phyloP scores from a whole-genome alignment of 92 coral and sea anemone genomes.

The Phenganax stokvisi region DNA sequence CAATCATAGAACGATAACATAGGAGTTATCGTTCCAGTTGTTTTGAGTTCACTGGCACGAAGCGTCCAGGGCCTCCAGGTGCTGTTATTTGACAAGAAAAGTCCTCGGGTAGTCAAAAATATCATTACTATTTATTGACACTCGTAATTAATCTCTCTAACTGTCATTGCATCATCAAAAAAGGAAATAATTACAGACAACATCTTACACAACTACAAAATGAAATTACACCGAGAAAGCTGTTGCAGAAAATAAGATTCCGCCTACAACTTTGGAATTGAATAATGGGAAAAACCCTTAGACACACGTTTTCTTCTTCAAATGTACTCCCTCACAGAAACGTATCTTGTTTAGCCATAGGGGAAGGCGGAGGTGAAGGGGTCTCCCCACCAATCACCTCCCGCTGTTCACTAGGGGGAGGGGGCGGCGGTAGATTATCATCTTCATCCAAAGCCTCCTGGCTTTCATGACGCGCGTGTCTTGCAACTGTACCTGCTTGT shows the following conservation, averaged over 20 bases:
- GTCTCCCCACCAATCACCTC: conserved; percentile 38
- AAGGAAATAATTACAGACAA: conserved; percentile 1
- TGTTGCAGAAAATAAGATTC: background rate
- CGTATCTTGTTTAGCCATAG: conserved; percentile 25
- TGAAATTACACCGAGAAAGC: conserved; percentile 4
- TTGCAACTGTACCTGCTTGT: conserved; percentile 32
- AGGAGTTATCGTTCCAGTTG: too few relatives aligned
- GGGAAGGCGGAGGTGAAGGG: conserved; percentile 25
- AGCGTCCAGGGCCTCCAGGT: too few relatives aligned
- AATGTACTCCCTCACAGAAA: conserved; percentile 13
- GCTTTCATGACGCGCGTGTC: conserved; percentile 22
- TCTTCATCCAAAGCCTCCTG: background rate
- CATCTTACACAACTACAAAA: conserved; percentile 1
- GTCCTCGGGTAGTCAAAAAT: background rate
- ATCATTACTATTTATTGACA: background rate
- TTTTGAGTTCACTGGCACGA: too few relatives aligned
- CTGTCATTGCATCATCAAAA: background rate
- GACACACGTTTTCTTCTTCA: background rate
- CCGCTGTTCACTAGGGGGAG: conserved; percentile 23
- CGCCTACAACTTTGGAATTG: background rate
- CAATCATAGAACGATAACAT: too few relatives aligned
- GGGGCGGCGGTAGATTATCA: conserved; percentile 28
- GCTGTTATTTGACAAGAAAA: background rate
- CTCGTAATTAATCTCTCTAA: background rate
- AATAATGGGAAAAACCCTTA: background rate